These are phyloP conservation scores for Pangasius sanitwongsei DNA, from an alignment of 2,797 vertebrate genomes.

Conservation along the genomic window DNA sequence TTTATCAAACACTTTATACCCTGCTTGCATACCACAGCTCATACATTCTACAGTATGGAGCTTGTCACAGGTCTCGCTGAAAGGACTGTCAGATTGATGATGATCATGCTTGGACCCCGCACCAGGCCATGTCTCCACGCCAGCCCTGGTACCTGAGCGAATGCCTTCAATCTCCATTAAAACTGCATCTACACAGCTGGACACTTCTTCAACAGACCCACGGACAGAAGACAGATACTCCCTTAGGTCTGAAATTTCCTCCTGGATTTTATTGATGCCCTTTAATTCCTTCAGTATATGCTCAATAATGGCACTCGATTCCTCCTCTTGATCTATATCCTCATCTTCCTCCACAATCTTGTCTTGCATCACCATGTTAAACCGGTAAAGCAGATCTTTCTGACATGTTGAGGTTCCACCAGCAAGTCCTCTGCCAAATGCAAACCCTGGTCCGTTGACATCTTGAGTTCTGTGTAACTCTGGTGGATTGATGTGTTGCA, in stretches of 20 bases:
- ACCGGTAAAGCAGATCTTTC: conserved; percentile 70
- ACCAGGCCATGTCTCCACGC: conserved; percentile 67
- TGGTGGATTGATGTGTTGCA: conserved; percentile 64
- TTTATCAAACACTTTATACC: conserved; percentile 74
- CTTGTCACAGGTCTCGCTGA: conserved; percentile 51
- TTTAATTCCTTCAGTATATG: conserved; percentile 80
- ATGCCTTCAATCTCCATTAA: conserved; percentile 79
- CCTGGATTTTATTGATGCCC: conserved; percentile 82
- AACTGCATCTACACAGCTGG: conserved; percentile 81
- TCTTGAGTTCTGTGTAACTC: conserved; percentile 52
- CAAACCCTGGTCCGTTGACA: conserved; percentile 63
- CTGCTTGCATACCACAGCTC: conserved; percentile 69
- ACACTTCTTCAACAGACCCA: conserved; percentile 82
- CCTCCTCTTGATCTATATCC: conserved; percentile 64
- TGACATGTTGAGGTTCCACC: conserved; percentile 47
- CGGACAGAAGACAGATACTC: conserved; percentile 78
- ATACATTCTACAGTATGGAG: neutral
- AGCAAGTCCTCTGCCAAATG: conserved; percentile 22
- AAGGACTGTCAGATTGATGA: conserved; percentile 68
- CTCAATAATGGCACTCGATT: conserved; percentile 77
- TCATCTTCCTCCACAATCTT: conserved; percentile 50
- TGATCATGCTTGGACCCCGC: conserved; percentile 51
- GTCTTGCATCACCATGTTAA: conserved; percentile 61
- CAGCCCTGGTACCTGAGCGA: conserved; percentile 69
- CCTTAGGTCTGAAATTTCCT: conserved; percentile 81